These are phyloP conservation scores for Corticium candelabrum DNA, from an alignment of 37 sponge, comb jelly and placozoan genomes.

Conservation along the genomic window DNA sequence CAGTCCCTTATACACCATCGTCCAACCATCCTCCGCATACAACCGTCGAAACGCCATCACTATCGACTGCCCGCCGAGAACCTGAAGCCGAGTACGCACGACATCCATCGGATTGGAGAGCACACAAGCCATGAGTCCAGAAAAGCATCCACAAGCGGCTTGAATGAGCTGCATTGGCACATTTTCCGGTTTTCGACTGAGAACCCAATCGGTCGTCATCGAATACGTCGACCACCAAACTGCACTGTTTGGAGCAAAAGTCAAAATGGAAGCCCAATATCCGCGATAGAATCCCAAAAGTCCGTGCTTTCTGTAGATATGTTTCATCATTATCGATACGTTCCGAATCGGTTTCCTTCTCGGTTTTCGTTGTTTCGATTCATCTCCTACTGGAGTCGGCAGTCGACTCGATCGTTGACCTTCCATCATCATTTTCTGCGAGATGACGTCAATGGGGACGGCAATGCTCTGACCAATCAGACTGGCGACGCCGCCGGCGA, in stretches of 20 bases:
- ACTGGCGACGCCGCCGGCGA: slow-evolving; percentile 65
- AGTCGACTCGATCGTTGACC: slow-evolving; percentile 27
- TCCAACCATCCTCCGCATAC: slow-evolving; percentile 70
- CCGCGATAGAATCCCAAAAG: slow-evolving; percentile 76
- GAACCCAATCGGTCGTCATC: not conserved
- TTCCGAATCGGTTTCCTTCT: slow-evolving; percentile 3
- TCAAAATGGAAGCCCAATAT: slow-evolving; percentile 71
- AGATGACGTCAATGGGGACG: slow-evolving; percentile 83
- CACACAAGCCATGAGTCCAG: slow-evolving; percentile 41
- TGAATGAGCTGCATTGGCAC: slow-evolving; percentile 53
- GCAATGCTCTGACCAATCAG: slow-evolving; percentile 74
- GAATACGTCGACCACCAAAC: slow-evolving; percentile 86
- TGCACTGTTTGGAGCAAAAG: slow-evolving; percentile 84
- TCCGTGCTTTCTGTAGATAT: slow-evolving; percentile 53
- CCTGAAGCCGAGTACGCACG: slow-evolving; percentile 90
- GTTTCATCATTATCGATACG: slow-evolving; percentile 22
- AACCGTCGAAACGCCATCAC: slow-evolving; percentile 26
- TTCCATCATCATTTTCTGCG: slow-evolving; percentile 83
- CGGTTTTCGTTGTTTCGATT: not conserved
- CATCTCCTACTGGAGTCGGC: not conserved
- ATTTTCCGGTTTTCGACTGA: not conserved
- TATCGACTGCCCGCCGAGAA: slow-evolving; percentile 41
- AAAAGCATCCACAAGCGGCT: slow-evolving; percentile 48
- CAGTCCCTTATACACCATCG: slow-evolving; percentile 61
- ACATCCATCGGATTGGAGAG: slow-evolving; percentile 91